Conservation (phyloP, 2,797 vertebrate species). For the Enteromius anoplus region DNA sequence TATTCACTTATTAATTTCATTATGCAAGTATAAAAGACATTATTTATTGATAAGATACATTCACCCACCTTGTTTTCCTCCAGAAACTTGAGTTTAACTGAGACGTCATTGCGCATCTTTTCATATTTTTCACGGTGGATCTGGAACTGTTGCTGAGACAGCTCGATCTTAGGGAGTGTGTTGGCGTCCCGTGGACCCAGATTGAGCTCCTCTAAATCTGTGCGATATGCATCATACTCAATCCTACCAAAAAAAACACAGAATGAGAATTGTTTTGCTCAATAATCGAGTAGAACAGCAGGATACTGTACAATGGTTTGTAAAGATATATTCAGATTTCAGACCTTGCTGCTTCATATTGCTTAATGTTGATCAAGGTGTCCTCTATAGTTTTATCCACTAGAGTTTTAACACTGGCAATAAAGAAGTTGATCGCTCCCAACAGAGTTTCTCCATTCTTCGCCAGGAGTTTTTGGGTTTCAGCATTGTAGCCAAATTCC, state of each 20-base stretch:
- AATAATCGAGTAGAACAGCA: neutral
- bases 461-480: conserved; percentile 96
- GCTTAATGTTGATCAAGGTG: conserved; percentile 95
- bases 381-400: conserved; percentile 99
- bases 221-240: conserved; percentile 97
- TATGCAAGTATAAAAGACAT: neutral
- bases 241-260: conserved; percentile 74
- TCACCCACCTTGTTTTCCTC: conserved; percentile 95
- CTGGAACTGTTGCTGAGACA: conserved; percentile 93
- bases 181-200: conserved; percentile 91
- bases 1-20: neutral
- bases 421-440: conserved; percentile 96
- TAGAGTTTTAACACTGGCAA: conserved; percentile 91
- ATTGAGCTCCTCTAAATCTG: conserved; percentile 95
- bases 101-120: conserved; percentile 92
- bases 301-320: neutral
- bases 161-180: conserved; percentile 94
- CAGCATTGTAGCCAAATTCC: conserved; percentile 98
- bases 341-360: conserved; percentile 95
- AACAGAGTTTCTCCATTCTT: conserved; percentile 98
- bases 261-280: neutral
- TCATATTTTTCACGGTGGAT: conserved; percentile 94
- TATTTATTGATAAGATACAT: neutral
- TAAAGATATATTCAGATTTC: conserved; percentile 66
- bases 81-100: conserved; percentile 95